phyloP scores from a whole-genome alignment of 2,797 vertebrate species.

The Crocidura indochinensis region DNA sequence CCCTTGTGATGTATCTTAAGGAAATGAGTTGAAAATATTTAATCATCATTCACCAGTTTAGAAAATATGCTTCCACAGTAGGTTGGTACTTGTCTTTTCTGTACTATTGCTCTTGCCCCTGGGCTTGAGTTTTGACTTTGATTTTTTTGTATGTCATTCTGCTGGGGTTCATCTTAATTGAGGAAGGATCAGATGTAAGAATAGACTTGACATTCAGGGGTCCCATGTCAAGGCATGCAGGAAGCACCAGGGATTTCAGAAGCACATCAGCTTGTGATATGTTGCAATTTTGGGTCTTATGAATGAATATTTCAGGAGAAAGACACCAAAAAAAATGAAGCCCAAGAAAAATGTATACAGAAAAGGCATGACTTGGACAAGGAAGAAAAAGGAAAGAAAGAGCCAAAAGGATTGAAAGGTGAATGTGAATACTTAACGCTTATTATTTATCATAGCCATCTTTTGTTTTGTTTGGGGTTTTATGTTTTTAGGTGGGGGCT shows the following conservation, averaged over 20 bases:
- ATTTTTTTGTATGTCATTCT: not conserved
- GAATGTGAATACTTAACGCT: conserved; percentile 79
- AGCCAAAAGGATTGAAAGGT: conserved; percentile 92
- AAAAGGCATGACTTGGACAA: conserved; percentile 94
- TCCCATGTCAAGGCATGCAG: not conserved
- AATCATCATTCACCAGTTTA: too few relatives aligned
- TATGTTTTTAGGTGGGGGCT: too few relatives aligned
- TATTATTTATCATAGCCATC: not conserved
- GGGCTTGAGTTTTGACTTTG: conserved; percentile 50
- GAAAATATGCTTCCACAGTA: too few relatives aligned
- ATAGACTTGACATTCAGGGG: not conserved
- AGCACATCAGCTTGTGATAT: not conserved
- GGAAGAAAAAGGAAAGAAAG: conserved; percentile 92
- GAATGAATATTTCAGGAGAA: conserved; percentile 89
- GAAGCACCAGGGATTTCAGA: too few relatives aligned
- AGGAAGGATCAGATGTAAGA: not conserved
- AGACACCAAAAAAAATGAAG: conserved; percentile 91
- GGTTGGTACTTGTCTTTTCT: too few relatives aligned
- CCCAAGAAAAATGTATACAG: conserved; percentile 89
- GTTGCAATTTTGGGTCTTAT: conserved; percentile 70
- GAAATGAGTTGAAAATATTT: too few relatives aligned
- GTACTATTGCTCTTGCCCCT: too few relatives aligned
- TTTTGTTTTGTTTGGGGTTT: not conserved
- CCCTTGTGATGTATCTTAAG: too few relatives aligned
- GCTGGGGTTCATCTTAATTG: conserved; percentile 77